Evolutionary conservation across 37 sponge, comb jelly and placozoan species (phyloP).

Genomic region (Corticium candelabrum): DNA sequence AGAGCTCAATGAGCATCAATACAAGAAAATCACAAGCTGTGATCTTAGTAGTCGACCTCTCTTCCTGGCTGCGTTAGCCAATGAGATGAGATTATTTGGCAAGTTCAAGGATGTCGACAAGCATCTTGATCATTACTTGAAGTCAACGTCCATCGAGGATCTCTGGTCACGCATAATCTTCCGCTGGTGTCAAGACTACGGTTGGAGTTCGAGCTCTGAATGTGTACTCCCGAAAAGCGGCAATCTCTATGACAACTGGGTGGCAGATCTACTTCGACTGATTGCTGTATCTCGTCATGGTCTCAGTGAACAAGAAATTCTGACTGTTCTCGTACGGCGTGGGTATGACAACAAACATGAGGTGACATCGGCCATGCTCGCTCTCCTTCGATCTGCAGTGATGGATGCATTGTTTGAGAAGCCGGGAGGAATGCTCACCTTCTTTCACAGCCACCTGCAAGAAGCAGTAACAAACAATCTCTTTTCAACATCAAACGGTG

Average conservation of each 20-base stretch:
- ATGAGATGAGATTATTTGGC: constrained; percentile 5
- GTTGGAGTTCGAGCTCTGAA: background rate
- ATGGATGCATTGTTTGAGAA: background rate
- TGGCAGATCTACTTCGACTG: background rate
- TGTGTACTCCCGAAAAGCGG: background rate
- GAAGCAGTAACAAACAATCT: background rate
- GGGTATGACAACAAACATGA: background rate
- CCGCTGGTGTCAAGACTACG: constrained; percentile 5
- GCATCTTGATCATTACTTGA: background rate
- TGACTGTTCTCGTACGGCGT: background rate
- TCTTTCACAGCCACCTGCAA: background rate
- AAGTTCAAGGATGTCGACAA: background rate
- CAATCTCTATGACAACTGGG: background rate
- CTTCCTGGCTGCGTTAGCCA: constrained; percentile 2
- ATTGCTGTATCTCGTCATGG: constrained; percentile 5
- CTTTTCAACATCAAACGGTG: background rate
- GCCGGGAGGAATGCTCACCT: constrained; percentile 9
- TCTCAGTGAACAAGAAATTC: background rate
- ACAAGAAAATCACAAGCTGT: background rate
- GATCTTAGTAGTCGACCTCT: background rate
- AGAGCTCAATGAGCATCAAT: background rate
- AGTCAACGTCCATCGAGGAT: background rate
- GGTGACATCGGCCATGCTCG: background rate
- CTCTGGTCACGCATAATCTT: background rate
- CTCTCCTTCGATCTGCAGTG: background rate